Evolutionary conservation across 1,140 invertebrate genomes (phyloP), one percentile per base, ranked within the genome.

Genomic region (Lamellibrachia luymesi): DNA sequence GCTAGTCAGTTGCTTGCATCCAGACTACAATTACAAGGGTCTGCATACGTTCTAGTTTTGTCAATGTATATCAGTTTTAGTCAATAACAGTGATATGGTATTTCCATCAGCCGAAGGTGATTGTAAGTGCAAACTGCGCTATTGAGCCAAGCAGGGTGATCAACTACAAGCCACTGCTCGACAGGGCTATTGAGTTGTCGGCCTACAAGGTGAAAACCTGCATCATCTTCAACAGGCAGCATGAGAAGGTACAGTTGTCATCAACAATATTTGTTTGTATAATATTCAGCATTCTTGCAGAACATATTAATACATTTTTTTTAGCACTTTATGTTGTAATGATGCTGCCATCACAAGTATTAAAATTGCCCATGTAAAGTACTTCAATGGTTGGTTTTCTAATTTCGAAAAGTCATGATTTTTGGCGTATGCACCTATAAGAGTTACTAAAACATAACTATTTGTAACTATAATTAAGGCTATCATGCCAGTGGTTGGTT

Each of bases 41-140:
- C 5, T 13, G 7, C 7, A 4, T 22, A 91, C 27, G 50, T 91
- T 91, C 27, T 49, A 7, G 90, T 49, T 49, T 7, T 49, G 90
- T 2, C 10, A 38, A 91, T n/a, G n/a, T 91, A 50, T n/a, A 1
- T 50, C n/a, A n/a, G 51, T 92, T 92, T 49, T 80, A 80, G 25
- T 0, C 64, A 80, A 22, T 80, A 22, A 17, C 64, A 56, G 52
- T 13, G 52, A 91, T 91, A 13, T 92, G 50, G 50, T 90, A 51
- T 91, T 38, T 91, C 94, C 38, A 94, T 90, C 93, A 96, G 96
- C 98, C 98, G 0, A 98, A 98, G 95, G 97, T 99, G 4, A 97
- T 99, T 52, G 98, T 99, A 50, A 98, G 98, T 25, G 98, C 98
- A 0, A 99, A 98, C 96, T 98, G 98, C 95, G 98, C 98, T 5